Evolutionary conservation across 2,797 vertebrate genomes (phyloP).

Genomic region (Crocodylus rhombifer): DNA sequence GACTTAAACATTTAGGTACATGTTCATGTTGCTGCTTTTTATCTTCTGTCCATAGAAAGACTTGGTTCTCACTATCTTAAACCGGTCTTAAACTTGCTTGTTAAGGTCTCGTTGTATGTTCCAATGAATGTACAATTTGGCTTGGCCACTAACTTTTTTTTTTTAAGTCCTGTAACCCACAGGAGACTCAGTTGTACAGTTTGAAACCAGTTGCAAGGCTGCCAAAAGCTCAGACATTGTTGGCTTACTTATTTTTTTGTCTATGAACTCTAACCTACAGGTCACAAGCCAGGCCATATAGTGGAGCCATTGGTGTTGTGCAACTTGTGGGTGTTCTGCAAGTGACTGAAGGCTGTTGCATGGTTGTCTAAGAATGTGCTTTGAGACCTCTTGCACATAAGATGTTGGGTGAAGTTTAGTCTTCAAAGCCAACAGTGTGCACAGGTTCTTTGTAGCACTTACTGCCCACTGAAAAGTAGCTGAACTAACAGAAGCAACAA

Average conservation of each 20-base stretch:
- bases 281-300: accelerated
- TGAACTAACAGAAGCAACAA: accelerated
- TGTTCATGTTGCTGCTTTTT: not conserved
- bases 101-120: not conserved
- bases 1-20: not conserved
- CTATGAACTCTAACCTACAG: slow-evolving; percentile 45
- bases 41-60: not conserved
- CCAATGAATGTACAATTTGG: not conserved
- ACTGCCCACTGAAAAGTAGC: not conserved
- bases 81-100: not conserved
- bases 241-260: not conserved
- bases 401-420: not conserved
- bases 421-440: not conserved
- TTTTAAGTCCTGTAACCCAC: not conserved
- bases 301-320: not conserved
- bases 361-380: slow-evolving; percentile 40
- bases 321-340: slow-evolving; percentile 12
- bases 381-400: not conserved
- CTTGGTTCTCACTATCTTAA: not conserved
- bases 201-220: too few relatives aligned
- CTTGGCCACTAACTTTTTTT: not conserved
- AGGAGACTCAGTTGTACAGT: not conserved
- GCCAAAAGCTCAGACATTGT: too few relatives aligned
- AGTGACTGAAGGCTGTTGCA: slow-evolving; percentile 10
- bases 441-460: not conserved